A percentile compares a stretch with the other conserved stretches of the same genome.
Conservation (phyloP, 1,140 invertebrate species). For the Orchesella cincta region DNA sequence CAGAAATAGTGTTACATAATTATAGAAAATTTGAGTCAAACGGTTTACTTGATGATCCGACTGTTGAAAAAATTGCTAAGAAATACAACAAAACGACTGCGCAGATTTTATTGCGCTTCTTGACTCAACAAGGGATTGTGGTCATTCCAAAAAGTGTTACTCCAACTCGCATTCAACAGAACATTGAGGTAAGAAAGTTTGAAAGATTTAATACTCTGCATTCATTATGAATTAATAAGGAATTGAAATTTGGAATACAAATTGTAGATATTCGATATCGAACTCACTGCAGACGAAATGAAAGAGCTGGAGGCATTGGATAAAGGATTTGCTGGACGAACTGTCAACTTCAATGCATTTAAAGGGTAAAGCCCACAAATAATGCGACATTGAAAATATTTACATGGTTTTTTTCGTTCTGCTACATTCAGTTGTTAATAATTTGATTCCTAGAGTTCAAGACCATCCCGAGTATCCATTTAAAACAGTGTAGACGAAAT, state of each 20-base stretch:
- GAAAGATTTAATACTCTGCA: background rate
- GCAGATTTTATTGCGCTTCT: slow-evolving; percentile 58
- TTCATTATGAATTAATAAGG: background rate
- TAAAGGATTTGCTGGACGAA: slow-evolving; percentile 61
- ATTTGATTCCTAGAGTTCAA: background rate
- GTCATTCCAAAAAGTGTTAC: slow-evolving; percentile 58
- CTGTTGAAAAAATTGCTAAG: slow-evolving; percentile 54
- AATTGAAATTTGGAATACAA: background rate
- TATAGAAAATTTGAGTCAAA: slow-evolving; percentile 31
- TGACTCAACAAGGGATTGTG: slow-evolving; percentile 55
- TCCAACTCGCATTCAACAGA: slow-evolving; percentile 54
- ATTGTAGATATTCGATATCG: slow-evolving; percentile 64
- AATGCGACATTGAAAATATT: too few relatives aligned
- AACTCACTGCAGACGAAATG: slow-evolving; percentile 60
- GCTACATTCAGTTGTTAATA: too few relatives aligned
- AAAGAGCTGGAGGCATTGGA: slow-evolving; percentile 61
- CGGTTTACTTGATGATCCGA: slow-evolving; percentile 53
- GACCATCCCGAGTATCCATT: slow-evolving; percentile 10
- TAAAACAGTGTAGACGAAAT: background rate
- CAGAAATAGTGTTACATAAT: too few relatives aligned
- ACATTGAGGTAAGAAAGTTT: slow-evolving; percentile 51
- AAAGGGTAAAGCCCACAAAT: too few relatives aligned
- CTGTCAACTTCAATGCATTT: too few relatives aligned
- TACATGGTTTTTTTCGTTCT: too few relatives aligned
- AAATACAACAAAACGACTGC: slow-evolving; percentile 54